Conservation (phyloP, 92 coral and sea anemone species). For the Paramuricea clavata region DNA sequence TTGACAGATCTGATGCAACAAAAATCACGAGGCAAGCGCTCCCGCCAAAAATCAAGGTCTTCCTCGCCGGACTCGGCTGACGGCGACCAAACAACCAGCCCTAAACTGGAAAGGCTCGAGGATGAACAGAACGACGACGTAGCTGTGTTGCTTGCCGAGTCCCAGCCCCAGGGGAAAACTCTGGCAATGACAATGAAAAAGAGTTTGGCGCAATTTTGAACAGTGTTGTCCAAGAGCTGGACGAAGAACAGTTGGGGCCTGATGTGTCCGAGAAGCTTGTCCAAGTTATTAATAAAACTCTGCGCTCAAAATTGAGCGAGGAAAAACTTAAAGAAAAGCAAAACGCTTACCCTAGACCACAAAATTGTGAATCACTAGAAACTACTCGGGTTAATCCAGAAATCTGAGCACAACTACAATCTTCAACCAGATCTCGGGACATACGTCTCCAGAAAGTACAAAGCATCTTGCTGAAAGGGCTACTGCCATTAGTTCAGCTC, state of each 20-base stretch:
- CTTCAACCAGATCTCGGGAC: no score
- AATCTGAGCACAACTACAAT: no score
- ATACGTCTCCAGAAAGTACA: no score
- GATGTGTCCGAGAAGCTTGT: background rate
- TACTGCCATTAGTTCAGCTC: background rate
- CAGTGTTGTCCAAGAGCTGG: background rate
- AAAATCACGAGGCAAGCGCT: no score
- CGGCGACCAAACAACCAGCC: background rate
- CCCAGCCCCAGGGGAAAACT: background rate
- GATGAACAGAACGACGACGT: background rate
- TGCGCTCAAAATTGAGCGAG: background rate
- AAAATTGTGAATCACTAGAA: no score
- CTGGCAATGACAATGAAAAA: background rate
- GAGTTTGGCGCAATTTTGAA: background rate
- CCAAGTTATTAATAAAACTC: background rate
- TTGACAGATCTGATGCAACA: no score
- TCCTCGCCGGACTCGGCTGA: no score
- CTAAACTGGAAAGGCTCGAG: background rate
- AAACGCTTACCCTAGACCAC: background rate
- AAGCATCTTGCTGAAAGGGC: background rate
- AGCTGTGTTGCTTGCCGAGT: background rate
- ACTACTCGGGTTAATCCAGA: no score
- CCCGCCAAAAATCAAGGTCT: no score
- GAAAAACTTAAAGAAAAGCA: slow-evolving; percentile 3
- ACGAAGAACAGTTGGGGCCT: background rate